Evolutionary conservation across 2,888 invertebrate genomes (phyloP), one percentile per base, ranked within the genome.

Genomic region (Hoplodrina ambigua): DNA sequence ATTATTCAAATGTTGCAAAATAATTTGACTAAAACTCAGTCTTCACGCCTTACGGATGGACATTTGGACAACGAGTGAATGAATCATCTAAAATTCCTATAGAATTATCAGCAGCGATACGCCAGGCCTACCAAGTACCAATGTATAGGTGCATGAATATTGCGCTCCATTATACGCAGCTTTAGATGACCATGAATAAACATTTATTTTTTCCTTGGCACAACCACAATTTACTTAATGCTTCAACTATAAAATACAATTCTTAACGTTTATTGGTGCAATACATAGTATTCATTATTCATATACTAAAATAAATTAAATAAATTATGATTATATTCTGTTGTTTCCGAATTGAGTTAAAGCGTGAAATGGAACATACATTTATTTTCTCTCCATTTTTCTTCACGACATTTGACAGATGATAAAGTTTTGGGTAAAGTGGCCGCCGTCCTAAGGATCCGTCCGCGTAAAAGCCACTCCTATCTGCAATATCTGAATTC

Each of bases 401-500:
- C 77, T 73, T 69, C 71, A 69, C 75, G 66, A 78, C 70, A 68
- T 73, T 80, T 93, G 92, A 92, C 92, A 91, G 90, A 89, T 91
- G 90, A 90, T 91, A 91, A 90, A 46, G 46, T 46, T 46, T 46
- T 46, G 46, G 46, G 11, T 46, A 46, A 74, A 86, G 83, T 88
- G 86, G 84, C 85, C 83, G 85, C 88, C 88, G 86, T 89, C 86
- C 87, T 44, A 70, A 71, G 86, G 85, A 83, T 94, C 93, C 92
- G 92, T 95, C 92, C 92, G 90, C 88, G 90, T 93, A 91, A 91
- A 91, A 92, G 94, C 95, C 94, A 94, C 94, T 95, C 95, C 94
- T 94, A 89, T 89, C 83, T 46, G 17, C 46, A 46, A 85, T 85
- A 86, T 85, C 85, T 86, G 82, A 88, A 89, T 88, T 88, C 85